Base-by-base conservation (phyloP, 2,888 invertebrate genomes). In the Hemistola chrysoprasaria region DNA sequence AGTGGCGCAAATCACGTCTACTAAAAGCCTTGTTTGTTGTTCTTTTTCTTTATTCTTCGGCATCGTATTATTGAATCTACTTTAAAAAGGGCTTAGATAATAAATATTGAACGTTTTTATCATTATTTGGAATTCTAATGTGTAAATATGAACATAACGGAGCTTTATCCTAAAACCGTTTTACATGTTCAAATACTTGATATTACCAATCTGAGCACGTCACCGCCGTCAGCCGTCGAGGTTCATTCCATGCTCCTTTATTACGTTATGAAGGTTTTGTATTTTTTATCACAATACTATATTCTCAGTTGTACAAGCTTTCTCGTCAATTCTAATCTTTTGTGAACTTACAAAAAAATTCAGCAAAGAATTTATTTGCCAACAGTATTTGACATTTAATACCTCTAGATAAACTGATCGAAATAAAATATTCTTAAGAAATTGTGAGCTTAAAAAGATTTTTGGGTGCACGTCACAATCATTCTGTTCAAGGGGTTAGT, bases 401-500 rank as follows among this genome's bases (percentile, higher is more conserved):
- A 46, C 37, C 40, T 36, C 43, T 11, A 10, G 40, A 48, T 52
- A 50, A 53, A 44, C 34, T 40, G 29, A 50, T 49, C 40, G 42
- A 38, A 47, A 51, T 48, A 50, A 50, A 56, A 59, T 56, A 59
- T 57, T 61, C 47, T 53, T 50, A 47, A 20, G 48, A 49, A 59
- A 62, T 66, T 64, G 60, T 51, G 53, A 56, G 56, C 63, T 67
- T 66, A 61, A 60, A 68, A 69, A 69, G 53, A 66, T 75, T 75
- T 80, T 77, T 65, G 70, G 71, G 75, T 73, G 71, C 75, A 75
- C 72, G 78, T 79, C 82, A 80, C 72, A 81, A 81, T 77, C 70
- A 80, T 80, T 81, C 67, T 63, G 62, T 72, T 77, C 70, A 70
- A 80, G 78, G 81, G 81, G 81, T 82, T 78, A 77, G 76, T 74